Evolutionary conservation across 2,888 invertebrate species (phyloP).

Genomic region (Ecliptopera silaceata): DNA sequence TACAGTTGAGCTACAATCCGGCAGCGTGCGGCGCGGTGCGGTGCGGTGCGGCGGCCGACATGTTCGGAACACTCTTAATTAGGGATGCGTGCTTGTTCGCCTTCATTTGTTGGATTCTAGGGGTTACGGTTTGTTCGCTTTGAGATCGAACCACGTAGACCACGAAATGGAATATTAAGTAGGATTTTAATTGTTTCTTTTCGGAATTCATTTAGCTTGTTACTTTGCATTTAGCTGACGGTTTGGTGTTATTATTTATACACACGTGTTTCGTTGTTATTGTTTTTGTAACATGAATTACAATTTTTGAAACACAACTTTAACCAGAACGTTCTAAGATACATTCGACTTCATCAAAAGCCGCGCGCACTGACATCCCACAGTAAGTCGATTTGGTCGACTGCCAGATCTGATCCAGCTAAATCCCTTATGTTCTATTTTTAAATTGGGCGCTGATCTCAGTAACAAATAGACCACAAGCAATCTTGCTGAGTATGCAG

Average conservation of each 20-base stretch:
- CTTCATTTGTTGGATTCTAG: constrained; percentile 11
- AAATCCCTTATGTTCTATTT: constrained; percentile 20
- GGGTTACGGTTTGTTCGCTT: constrained; percentile 13
- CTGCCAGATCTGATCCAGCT: constrained; percentile 25
- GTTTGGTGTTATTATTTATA: not conserved
- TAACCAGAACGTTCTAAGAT: not conserved
- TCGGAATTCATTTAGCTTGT: not conserved
- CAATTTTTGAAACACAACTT: not conserved
- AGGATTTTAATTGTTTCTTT: not conserved
- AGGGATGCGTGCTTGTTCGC: constrained; percentile 11
- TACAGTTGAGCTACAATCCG: not conserved
- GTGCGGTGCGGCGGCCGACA: not conserved
- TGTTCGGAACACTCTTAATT: constrained; percentile 6
- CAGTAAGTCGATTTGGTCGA: constrained; percentile 28
- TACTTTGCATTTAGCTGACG: not conserved
- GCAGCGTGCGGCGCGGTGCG: not conserved
- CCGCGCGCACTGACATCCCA: constrained; percentile 4
- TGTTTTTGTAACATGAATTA: too few species aligned
- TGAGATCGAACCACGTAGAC: constrained; percentile 10
- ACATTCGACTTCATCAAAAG: constrained; percentile 7
- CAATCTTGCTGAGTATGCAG: constrained; percentile 9
- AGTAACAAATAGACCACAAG: constrained; percentile 15
- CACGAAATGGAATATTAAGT: not conserved
- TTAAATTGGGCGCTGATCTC: constrained; percentile 24
- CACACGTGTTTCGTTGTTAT: too few species aligned